phyloP scores from a whole-genome alignment of 30 jellyfish, hydroid and myxozoan species.

The Aurelia sp. region DNA sequence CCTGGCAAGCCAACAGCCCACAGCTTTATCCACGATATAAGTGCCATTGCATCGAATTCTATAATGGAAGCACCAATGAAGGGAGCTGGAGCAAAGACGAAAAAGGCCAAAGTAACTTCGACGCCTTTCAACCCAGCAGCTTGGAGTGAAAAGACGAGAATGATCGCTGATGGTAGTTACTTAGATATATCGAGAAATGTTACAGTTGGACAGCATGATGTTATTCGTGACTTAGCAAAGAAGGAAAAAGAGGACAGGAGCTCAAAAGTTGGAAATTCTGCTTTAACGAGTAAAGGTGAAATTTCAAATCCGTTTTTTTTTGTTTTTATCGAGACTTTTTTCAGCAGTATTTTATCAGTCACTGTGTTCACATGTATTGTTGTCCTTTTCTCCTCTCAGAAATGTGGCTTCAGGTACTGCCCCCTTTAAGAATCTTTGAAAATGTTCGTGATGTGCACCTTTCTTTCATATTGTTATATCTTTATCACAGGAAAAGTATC shows the following conservation, averaged over 20 bases:
- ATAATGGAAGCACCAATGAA: constrained; percentile 40
- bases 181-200: constrained; percentile 32
- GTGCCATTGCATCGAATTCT: constrained; percentile 64
- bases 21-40: constrained; percentile 60
- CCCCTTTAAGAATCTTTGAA: too few relatives aligned
- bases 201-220: constrained; percentile 14
- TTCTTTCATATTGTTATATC: not conserved
- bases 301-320: too few relatives aligned
- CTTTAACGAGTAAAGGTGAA: not conserved
- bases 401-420: too few relatives aligned
- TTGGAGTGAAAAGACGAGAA: constrained; percentile 62
- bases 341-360: too few relatives aligned
- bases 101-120: constrained; percentile 68
- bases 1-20: constrained; percentile 9
- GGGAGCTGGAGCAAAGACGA: constrained; percentile 29
- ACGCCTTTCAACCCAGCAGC: constrained; percentile 66
- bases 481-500: constrained; percentile 17
- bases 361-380: too few relatives aligned
- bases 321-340: too few relatives aligned
- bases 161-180: constrained; percentile 68
- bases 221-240: not conserved
- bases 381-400: too few relatives aligned
- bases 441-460: not conserved
- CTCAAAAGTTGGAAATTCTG: not conserved
- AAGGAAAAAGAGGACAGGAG: constrained; percentile 11